Base-by-base conservation (phyloP, 1,140 invertebrate genomes). In the Drosophila pseudoananassae region DNA sequence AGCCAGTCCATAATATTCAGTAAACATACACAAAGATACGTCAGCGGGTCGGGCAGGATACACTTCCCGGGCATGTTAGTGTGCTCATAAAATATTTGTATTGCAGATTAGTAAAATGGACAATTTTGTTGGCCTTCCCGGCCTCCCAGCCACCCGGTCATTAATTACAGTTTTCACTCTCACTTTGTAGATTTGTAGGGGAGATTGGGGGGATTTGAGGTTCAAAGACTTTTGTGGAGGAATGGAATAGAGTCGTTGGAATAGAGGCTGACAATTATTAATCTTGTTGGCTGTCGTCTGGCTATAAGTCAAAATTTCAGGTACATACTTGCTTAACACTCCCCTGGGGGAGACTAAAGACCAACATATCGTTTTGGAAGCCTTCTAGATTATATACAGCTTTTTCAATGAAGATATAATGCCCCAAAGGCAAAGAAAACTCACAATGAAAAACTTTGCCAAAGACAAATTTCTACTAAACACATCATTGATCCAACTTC, bases 101-200 rank as follows among this genome's bases (percentile, higher is more conserved):
- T 64, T 79, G 54, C 66, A 88, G 83, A 88, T 88, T 88, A 87
- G 83, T 79, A 73, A 83, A 89, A 89, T 77, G 68, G 72, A 74
- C 84, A 83, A 71, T 88, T 88, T 64, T 76, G 66, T 72, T 78
- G 49, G 55, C 60, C 40, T 55, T 7, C 10, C 15, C 46, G 54
- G 46, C 54, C 63, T 38, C 27, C 10, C 25, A 57, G 50, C 54
- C 63, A 31, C 33, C 10, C 25, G 4, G 53, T 49, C 84, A 88
- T 88, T 88, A 88, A 88, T 88, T 88, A 88, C 76, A 70, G 78
- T 83, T 89, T 79, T 83, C 79, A 88, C 63, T 79, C 59, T 65
- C 56, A 10, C 17, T 45, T 31, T 45, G 43, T 14, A 70, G 56
- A 61, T 78, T 74, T 56, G 38, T 20, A 20, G 27, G 43, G 36